Conservation (phyloP, 2,888 invertebrate species). For the Thelaira solivaga region DNA sequence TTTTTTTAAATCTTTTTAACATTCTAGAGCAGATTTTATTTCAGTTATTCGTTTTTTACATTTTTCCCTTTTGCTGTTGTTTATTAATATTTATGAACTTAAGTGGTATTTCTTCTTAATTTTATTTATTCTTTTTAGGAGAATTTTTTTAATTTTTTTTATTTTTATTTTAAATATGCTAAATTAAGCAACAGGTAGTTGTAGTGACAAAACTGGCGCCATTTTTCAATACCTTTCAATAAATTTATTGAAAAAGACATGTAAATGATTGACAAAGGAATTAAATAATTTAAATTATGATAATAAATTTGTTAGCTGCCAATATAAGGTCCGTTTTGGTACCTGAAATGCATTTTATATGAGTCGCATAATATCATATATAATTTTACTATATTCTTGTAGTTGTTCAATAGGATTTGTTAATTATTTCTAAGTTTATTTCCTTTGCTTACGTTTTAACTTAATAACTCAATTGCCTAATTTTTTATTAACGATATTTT, state of each 20-base stretch:
- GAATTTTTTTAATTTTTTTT: neutral
- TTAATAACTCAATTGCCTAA: too few relatives aligned
- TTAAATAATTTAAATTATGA: neutral
- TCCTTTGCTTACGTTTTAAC: too few relatives aligned
- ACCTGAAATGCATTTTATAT: slow-evolving; percentile 5
- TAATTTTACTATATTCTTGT: too few relatives aligned
- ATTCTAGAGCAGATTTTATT: slow-evolving; percentile 24
- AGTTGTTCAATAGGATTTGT: too few relatives aligned
- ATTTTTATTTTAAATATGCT: slow-evolving; percentile 26
- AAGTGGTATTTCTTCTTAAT: slow-evolving; percentile 10
- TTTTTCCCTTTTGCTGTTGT: neutral
- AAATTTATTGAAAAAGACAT: neutral
- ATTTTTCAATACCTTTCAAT: neutral
- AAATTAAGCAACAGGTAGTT: slow-evolving; percentile 45
- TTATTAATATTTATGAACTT: slow-evolving; percentile 41
- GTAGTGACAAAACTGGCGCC: neutral
- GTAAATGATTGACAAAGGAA: neutral
- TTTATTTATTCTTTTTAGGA: neutral
- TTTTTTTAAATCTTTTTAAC: neutral
- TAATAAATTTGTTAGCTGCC: neutral
- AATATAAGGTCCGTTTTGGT: slow-evolving; percentile 13
- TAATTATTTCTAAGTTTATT: too few relatives aligned
- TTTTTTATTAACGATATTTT: too few relatives aligned
- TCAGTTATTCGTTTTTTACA: neutral
- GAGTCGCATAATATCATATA: too few relatives aligned